Evolutionary conservation across 1,140 invertebrate genomes (phyloP), one percentile per base, ranked within the genome.

Genomic region (Drosophila prosaltans): DNA sequence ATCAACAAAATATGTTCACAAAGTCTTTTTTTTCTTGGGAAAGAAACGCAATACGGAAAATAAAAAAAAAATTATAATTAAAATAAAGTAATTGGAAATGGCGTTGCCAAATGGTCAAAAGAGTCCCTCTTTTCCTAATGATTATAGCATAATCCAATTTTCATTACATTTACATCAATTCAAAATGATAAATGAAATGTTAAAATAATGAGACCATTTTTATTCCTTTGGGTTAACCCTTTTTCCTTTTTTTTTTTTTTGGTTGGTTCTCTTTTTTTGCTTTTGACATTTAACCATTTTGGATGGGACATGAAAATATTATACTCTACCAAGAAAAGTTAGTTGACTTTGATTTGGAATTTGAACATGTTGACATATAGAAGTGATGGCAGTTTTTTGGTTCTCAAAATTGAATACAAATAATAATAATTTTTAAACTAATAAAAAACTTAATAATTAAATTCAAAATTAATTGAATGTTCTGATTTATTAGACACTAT

Each of bases 181-280:
- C 64, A 51, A 68, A 76, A 88, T 89, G 84, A 88, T 89, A 89
- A 88, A 88, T 84, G 80, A 84, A 88, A 88, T 84, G 75, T 65
- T 78, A 28, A 75, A 89, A 89, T 89, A 88, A 88, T 88, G 78
- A 78, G 73, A 78, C 65, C 60, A 81, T 72, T 51, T 21, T 74
- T 55, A 43, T 55, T 51, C 51, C 39, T 16, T 43, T 40, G 36
- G 77, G 61, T 54, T 26, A 78, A 72, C 59, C 70, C 74, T 62
- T 69, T 66, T 65, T 32, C 24, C 21, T 54, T 65, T 76, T 73
- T 36, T 36, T 36, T 36, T 36, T 36, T 7, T 7, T 69, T 60
- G 59, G 11, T 30, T 69, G 78, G 64, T 82, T 67, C 60, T 48
- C 40, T 51, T 41, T 58, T 30, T 28, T 58, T 45, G 41, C 21